These are phyloP conservation scores for Oreortyx pictus DNA, from an alignment of 2,797 vertebrate species.

Conservation along the genomic window DNA sequence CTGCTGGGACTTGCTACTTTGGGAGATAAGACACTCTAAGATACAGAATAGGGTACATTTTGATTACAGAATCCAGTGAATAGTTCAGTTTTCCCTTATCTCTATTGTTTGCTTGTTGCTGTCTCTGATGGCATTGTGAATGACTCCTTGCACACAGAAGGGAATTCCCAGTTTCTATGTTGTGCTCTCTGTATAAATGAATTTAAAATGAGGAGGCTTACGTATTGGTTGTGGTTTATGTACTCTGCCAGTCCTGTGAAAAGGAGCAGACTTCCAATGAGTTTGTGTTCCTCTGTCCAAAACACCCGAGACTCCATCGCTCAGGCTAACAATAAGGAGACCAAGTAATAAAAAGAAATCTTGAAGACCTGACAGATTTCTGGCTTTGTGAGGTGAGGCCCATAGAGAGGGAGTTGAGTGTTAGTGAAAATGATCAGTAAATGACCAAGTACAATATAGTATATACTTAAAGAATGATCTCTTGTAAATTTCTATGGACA, in stretches of 20 bases:
- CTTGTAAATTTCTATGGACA: conserved; percentile 37
- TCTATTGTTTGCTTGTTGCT: background rate
- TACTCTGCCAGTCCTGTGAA: background rate
- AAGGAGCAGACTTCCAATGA: background rate
- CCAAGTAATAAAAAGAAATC: background rate
- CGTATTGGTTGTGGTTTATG: background rate
- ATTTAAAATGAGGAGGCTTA: background rate
- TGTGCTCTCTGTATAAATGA: accelerated
- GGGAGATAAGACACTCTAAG: background rate
- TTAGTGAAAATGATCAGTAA: conserved; percentile 16
- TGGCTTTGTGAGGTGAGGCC: background rate
- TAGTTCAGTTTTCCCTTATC: background rate
- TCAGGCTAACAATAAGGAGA: background rate
- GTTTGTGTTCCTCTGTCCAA: background rate
- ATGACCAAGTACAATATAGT: background rate
- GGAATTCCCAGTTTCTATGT: background rate
- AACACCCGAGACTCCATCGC: background rate
- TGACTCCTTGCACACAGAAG: background rate
- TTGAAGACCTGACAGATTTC: background rate
- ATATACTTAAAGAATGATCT: conserved; percentile 29
- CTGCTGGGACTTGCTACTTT: background rate
- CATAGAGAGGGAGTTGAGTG: background rate
- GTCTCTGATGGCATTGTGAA: background rate
- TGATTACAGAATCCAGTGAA: background rate
- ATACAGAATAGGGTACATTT: background rate